These are phyloP conservation scores for Apodemus speciosus DNA, from an alignment of 2,113 vertebrate species.

Conservation along the genomic window DNA sequence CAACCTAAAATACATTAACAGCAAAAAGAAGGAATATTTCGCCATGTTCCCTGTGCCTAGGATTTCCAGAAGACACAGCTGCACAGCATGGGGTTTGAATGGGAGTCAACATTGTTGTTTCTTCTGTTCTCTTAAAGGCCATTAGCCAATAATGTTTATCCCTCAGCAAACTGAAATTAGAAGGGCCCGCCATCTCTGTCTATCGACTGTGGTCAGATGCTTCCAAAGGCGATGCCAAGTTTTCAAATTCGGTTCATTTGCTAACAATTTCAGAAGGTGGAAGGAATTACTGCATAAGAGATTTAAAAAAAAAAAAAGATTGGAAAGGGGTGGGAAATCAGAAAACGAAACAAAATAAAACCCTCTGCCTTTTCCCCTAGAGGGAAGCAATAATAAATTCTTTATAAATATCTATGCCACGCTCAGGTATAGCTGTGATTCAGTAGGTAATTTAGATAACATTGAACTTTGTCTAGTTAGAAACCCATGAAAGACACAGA, in stretches of 20 bases:
- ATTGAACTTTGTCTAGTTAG: conserved; percentile 79
- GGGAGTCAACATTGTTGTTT: not conserved
- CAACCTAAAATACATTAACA: not conserved
- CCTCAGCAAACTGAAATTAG: conserved; percentile 51
- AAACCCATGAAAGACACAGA: conserved; percentile 78
- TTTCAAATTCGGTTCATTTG: conserved; percentile 60
- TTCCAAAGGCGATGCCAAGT: conserved; percentile 41
- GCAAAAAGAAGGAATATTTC: not conserved
- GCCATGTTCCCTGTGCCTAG: not conserved
- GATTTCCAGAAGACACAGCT: conserved; percentile 12
- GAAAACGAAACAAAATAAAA: not conserved
- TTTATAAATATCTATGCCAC: conserved; percentile 73
- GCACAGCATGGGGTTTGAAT: not conserved
- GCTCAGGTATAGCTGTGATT: conserved; percentile 65
- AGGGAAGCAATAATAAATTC: conserved; percentile 72
- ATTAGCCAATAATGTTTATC: conserved; percentile 50
- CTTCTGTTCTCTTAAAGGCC: conserved; percentile 44
- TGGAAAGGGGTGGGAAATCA: not conserved
- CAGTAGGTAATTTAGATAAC: conserved; percentile 70
- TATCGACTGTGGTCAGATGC: conserved; percentile 13
- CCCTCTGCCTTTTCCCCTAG: not conserved
- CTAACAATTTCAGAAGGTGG: conserved; percentile 16
- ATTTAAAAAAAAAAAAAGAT: not conserved
- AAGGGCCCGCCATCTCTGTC: conserved; percentile 11
- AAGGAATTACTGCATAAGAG: conserved; percentile 69